Evolutionary conservation across 2,113 vertebrate genomes (phyloP).

Genomic region (Xiphophorus maculatus): DNA sequence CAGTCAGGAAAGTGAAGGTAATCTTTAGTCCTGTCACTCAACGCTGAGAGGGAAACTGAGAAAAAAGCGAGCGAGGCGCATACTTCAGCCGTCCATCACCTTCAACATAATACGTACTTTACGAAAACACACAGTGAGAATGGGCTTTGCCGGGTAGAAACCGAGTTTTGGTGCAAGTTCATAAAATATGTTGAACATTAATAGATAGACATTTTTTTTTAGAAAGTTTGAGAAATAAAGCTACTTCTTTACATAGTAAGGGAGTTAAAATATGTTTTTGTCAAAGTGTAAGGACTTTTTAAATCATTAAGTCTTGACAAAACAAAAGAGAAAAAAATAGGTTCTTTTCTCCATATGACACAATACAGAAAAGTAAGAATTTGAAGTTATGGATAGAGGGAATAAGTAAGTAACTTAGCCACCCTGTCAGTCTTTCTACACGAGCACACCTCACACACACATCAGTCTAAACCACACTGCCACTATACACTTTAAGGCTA

Average conservation of each 20-base stretch:
- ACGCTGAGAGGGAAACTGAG: slow-evolving; percentile 27
- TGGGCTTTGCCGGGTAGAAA: slow-evolving; percentile 13
- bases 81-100: slow-evolving; percentile 35
- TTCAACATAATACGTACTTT: slow-evolving; percentile 11
- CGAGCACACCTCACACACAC: slow-evolving; percentile 70
- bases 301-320: background rate
- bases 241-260: background rate
- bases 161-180: background rate
- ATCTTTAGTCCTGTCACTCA: slow-evolving; percentile 67
- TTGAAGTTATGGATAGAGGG: slow-evolving; percentile 34
- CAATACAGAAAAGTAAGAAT: slow-evolving; percentile 10
- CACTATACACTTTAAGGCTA: slow-evolving; percentile 44
- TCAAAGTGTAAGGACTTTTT: too few species aligned
- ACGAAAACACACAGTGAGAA: slow-evolving; percentile 13
- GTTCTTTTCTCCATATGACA: background rate
- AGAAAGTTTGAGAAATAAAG: background rate
- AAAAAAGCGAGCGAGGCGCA: slow-evolving; percentile 29
- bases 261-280: slow-evolving; percentile 6
- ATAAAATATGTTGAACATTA: background rate
- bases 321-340: background rate
- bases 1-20: slow-evolving; percentile 48
- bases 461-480: slow-evolving; percentile 43
- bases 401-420: slow-evolving; percentile 70
- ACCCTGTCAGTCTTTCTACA: slow-evolving; percentile 66
- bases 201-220: background rate